These are phyloP conservation scores for Drosophila ustulata DNA, from an alignment of 2,888 invertebrate genomes.

Conservation along the genomic window DNA sequence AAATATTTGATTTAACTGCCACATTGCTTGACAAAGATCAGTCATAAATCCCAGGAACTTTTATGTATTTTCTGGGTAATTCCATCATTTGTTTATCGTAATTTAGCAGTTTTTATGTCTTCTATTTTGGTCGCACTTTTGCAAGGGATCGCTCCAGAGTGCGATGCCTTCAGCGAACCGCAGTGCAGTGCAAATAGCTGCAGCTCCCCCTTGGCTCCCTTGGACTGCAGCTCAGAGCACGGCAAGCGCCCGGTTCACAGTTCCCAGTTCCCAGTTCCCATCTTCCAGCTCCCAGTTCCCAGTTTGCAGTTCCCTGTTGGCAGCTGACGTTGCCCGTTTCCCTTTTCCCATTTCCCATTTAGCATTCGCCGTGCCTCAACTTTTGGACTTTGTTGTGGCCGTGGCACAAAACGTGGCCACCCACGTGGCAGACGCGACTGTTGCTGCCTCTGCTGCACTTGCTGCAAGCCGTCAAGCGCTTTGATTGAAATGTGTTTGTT, in stretches of 20 bases:
- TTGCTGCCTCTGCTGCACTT: constrained; percentile 38
- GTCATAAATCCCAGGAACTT: not conserved
- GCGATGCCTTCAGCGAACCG: constrained; percentile 43
- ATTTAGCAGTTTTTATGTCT: constrained; percentile 1
- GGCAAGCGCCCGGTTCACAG: not conserved
- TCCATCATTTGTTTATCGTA: not conserved
- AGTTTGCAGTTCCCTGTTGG: constrained; percentile 7
- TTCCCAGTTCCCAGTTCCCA: not conserved
- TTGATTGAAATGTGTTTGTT: constrained; percentile 80
- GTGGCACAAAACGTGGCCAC: constrained; percentile 55
- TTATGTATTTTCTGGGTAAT: not conserved
- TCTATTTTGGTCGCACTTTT: constrained; percentile 18
- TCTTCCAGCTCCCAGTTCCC: not conserved
- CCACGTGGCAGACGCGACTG: constrained; percentile 52
- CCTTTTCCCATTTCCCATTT: constrained; percentile 6
- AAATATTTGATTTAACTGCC: not conserved
- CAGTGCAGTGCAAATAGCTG: constrained; percentile 42
- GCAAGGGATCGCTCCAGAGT: constrained; percentile 34
- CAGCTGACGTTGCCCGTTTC: constrained; percentile 22
- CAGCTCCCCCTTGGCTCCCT: not conserved
- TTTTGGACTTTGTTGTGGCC: constrained; percentile 47
- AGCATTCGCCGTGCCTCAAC: not conserved
- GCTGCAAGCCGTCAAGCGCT: constrained; percentile 59
- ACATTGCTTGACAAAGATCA: not conserved
- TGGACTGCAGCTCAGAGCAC: constrained; percentile 4